Conservation (phyloP, 2,888 invertebrate genomes). For the Cosmorhoe ocellata region DNA sequence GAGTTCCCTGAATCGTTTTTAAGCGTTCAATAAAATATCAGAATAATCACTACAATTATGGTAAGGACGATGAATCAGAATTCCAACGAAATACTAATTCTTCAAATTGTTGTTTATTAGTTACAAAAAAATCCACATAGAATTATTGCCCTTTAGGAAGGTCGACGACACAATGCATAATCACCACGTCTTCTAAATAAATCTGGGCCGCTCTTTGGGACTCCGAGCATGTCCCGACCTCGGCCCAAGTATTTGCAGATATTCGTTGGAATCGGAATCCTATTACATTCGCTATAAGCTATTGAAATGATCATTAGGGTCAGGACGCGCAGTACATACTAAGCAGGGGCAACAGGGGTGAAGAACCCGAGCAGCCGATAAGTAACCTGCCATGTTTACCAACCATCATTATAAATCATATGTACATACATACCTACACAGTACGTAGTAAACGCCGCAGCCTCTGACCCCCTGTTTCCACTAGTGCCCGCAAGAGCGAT, state of each 20-base stretch:
- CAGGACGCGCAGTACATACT: conserved; percentile 38
- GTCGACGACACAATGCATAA: conserved; percentile 30
- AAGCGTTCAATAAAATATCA: conserved; percentile 27
- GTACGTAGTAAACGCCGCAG: conserved; percentile 54
- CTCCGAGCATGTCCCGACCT: conserved; percentile 29
- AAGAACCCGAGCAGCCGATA: conserved; percentile 68
- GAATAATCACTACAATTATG: conserved; percentile 25
- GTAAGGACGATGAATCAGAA: conserved; percentile 30
- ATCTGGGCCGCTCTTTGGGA: conserved; percentile 28
- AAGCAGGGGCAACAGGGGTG: conserved; percentile 49
- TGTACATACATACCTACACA: conserved; percentile 33
- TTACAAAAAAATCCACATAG: no score
- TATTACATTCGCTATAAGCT: conserved; percentile 35
- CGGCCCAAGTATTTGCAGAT: conserved; percentile 30
- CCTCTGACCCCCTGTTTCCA: conserved; percentile 65
- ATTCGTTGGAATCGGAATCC: conserved; percentile 33
- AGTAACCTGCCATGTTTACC: conserved; percentile 62
- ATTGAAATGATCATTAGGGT: conserved; percentile 43
- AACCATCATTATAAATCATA: conserved; percentile 70
- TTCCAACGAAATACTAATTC: conserved; percentile 21
- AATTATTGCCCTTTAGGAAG: conserved; percentile 26
- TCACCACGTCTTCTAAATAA: conserved; percentile 33
- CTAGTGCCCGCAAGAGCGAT: conserved; percentile 27
- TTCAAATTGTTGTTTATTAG: conserved; percentile 12
- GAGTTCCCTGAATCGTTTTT: conserved; percentile 28